Conservation (phyloP, 1,140 invertebrate species). For the Diorhabda elongata region DNA sequence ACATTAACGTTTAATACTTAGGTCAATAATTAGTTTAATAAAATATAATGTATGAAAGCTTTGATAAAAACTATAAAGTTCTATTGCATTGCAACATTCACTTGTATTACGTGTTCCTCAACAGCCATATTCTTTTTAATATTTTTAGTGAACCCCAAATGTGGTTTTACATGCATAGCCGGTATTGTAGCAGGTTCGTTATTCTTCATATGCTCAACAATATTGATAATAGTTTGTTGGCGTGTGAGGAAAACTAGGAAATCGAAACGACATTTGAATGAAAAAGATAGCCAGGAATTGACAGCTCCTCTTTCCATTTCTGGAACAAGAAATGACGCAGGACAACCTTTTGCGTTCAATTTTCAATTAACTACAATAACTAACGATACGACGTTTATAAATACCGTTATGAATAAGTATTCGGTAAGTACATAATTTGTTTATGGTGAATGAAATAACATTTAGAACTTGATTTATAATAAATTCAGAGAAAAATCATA, state of each 20-base stretch:
- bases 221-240: conserved; percentile 37
- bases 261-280: conserved; percentile 28
- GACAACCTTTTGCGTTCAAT: conserved; percentile 39
- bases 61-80: too few species aligned
- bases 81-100: too few species aligned
- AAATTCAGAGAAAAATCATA: too few species aligned
- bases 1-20: too few species aligned
- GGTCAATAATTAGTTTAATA: too few species aligned
- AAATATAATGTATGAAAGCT: too few species aligned
- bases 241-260: conserved; percentile 33
- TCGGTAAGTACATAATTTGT: conserved; percentile 16
- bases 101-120: too few species aligned
- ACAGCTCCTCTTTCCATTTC: conserved; percentile 40
- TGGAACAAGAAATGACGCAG: conserved; percentile 30
- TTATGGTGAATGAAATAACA: background rate
- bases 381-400: conserved; percentile 19
- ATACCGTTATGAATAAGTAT: conserved; percentile 26
- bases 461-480: too few species aligned
- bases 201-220: conserved; percentile 32
- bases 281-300: conserved; percentile 34
- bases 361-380: conserved; percentile 39
- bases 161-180: conserved; percentile 41
- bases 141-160: conserved; percentile 21
- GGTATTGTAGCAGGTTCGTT: conserved; percentile 36
- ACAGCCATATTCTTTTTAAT: background rate